Percentiles rank a stretch among this genome's conserved stretches.
phyloP scores from a whole-genome alignment of 2,113 vertebrate genomes.

The Arenaria interpres region DNA sequence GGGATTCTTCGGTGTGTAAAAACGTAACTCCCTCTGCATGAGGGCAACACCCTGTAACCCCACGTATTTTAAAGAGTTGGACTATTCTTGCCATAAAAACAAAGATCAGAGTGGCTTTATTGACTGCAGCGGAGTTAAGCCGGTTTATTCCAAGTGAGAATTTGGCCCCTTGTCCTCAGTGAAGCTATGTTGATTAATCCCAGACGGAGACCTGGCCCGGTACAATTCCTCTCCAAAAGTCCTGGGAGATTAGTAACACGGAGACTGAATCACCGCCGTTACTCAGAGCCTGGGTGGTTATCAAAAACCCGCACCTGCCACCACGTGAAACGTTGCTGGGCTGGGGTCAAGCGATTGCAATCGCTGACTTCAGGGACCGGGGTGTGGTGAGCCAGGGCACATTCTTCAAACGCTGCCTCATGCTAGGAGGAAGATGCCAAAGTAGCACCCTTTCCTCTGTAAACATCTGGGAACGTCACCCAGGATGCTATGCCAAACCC shows the following conservation, averaged over 20 bases:
- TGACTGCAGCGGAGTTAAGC: background rate
- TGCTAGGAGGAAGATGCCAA: background rate
- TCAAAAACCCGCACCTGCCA: background rate
- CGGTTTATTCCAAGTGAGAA: conserved; percentile 15
- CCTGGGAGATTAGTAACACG: background rate
- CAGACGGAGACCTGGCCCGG: conserved; percentile 1
- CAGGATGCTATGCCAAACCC: background rate
- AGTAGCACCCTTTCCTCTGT: background rate
- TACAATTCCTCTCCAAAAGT: background rate
- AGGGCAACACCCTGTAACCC: background rate
- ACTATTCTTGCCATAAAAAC: background rate
- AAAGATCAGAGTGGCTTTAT: conserved; percentile 35
- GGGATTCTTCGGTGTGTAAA: background rate
- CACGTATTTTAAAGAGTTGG: background rate
- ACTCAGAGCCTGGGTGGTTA: background rate
- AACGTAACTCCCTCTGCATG: background rate
- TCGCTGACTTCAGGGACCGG: background rate
- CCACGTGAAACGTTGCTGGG: accelerated
- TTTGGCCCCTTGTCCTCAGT: conserved; percentile 40
- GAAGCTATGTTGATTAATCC: conserved; percentile 5
- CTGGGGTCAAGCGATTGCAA: background rate
- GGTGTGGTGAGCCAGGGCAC: background rate
- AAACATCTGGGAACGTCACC: background rate
- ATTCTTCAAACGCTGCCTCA: background rate
- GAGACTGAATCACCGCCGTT: background rate